Conservation (phyloP, 1,140 invertebrate genomes). For the Ectropis grisescens region DNA sequence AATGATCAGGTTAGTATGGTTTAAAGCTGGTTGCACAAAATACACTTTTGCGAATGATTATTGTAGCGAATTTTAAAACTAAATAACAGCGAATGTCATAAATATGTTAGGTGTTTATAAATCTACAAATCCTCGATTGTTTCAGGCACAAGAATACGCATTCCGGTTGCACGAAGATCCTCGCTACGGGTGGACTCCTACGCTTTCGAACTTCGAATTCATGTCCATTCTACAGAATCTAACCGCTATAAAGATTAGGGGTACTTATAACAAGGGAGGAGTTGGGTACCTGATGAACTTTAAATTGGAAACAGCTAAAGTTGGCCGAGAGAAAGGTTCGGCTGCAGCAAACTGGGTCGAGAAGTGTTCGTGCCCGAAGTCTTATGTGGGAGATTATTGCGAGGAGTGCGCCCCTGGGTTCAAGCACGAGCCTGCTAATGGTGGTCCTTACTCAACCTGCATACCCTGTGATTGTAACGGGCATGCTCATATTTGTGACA, state of each 20-base stretch:
- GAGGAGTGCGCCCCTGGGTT: constrained; percentile 96
- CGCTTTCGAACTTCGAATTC: constrained; percentile 86
- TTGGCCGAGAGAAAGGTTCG: constrained; percentile 85
- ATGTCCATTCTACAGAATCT: constrained; percentile 93
- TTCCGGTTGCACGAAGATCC: constrained; percentile 93
- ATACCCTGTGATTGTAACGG: constrained; percentile 96
- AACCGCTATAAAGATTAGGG: constrained; percentile 94
- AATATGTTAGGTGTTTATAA: too few relatives aligned
- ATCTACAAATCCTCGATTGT: too few relatives aligned
- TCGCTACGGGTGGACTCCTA: constrained; percentile 93
- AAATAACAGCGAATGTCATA: too few relatives aligned
- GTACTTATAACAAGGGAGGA: constrained; percentile 88
- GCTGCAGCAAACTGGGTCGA: constrained; percentile 93
- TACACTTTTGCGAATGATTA: too few relatives aligned
- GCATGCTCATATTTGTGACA: constrained; percentile 96
- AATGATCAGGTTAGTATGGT: constrained; percentile 67
- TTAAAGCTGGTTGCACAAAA: too few relatives aligned
- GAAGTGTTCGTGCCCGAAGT: constrained; percentile 92
- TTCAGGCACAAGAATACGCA: constrained; percentile 79
- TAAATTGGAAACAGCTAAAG: constrained; percentile 86
- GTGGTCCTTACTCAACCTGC: constrained; percentile 93
- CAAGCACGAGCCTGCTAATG: constrained; percentile 89
- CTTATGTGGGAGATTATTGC: constrained; percentile 95
- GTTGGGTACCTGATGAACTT: constrained; percentile 92
- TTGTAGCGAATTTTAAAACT: too few relatives aligned